These are phyloP conservation scores for Myrmecobius fasciatus DNA, from an alignment of 2,113 vertebrate species.

Conservation along the genomic window DNA sequence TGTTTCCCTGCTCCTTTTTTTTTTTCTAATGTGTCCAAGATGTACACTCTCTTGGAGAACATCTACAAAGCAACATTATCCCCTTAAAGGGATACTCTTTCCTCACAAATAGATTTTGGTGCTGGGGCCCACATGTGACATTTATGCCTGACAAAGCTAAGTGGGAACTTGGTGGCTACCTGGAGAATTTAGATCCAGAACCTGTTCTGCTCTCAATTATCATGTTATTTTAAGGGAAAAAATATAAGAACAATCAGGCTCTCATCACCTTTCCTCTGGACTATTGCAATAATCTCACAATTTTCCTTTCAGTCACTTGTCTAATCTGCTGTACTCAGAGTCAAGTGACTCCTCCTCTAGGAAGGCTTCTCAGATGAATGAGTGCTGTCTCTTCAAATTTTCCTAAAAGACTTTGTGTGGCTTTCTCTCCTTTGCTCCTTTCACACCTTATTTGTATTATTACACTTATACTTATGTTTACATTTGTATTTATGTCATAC, in stretches of 20 bases:
- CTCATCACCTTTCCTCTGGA: neutral
- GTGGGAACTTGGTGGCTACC: neutral
- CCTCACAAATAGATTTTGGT: neutral
- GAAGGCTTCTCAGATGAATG: neutral
- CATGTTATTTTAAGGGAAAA: neutral
- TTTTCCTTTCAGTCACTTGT: neutral
- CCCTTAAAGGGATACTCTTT: neutral
- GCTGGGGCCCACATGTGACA: neutral
- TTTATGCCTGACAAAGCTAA: neutral
- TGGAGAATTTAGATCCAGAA: neutral
- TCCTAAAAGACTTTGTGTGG: neutral
- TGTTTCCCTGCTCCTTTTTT: constrained; percentile 34
- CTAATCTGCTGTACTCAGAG: neutral
- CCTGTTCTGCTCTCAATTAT: neutral
- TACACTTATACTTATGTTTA: neutral
- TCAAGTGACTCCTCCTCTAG: neutral
- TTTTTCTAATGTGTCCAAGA: constrained; percentile 21
- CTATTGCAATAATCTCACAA: neutral
- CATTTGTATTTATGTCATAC: neutral
- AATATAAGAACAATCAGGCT: neutral
- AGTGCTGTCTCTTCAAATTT: neutral
- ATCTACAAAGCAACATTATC: neutral
- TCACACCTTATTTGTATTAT: neutral
- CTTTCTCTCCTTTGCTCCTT: neutral
- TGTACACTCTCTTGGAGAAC: neutral